Evolutionary conservation across 2,797 vertebrate species (phyloP).

Genomic region (Malacoctenus gilli): DNA sequence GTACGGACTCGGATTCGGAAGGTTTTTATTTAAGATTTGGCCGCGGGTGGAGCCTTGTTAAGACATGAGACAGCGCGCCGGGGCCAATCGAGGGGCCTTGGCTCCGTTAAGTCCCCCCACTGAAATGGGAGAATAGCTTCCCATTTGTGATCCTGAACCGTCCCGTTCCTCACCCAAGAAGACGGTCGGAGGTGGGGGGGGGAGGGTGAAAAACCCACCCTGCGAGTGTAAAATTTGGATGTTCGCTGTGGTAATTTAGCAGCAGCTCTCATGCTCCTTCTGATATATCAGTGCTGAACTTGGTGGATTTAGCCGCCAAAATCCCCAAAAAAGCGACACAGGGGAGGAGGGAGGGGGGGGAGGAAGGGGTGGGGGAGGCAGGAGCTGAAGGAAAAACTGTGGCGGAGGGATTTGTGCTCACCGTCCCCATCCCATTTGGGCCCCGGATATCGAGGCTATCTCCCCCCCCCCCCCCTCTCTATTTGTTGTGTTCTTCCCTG

Average conservation of each 20-base stretch:
- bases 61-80: constrained; percentile 86
- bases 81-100: constrained; percentile 80
- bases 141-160: constrained; percentile 84
- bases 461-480: no score
- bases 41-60: constrained; percentile 87
- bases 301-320: constrained; percentile 55
- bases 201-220: constrained; percentile 10
- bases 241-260: constrained; percentile 55
- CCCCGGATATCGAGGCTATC: constrained; percentile 75
- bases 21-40: constrained; percentile 85
- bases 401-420: constrained; percentile 74
- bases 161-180: constrained; percentile 67
- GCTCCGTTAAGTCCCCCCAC: constrained; percentile 85
- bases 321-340: constrained; percentile 54
- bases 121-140: constrained; percentile 89
- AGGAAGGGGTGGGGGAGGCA: constrained; percentile 6
- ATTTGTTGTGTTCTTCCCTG: constrained; percentile 69
- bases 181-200: constrained; percentile 1
- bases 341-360: constrained; percentile 23
- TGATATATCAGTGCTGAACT: constrained; percentile 52
- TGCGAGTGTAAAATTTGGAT: constrained; percentile 49
- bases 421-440: constrained; percentile 71
- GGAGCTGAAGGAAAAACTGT: constrained; percentile 71
- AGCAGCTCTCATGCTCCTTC: constrained; percentile 46
- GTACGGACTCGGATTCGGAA: constrained; percentile 60